Evolutionary conservation across 2,888 invertebrate genomes (phyloP).

Genomic region (Andrena bicolor): DNA sequence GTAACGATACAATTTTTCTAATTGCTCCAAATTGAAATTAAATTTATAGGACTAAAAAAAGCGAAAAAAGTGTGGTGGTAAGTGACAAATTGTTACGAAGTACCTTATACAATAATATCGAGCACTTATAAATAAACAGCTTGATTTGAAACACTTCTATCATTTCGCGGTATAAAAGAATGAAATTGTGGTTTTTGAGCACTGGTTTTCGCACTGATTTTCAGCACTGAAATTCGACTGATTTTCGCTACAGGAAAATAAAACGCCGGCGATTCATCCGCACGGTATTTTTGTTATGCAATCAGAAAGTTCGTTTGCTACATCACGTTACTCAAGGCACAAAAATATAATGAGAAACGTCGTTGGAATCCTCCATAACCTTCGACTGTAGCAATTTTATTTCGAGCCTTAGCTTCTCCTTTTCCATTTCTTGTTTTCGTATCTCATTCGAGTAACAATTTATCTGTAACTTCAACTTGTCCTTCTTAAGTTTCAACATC

Average conservation of each 20-base stretch:
- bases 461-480: conserved; percentile 85
- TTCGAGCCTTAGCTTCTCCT: conserved; percentile 81
- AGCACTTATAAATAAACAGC: background rate
- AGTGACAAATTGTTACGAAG: background rate
- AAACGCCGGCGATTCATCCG: background rate
- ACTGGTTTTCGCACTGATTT: too few relatives aligned
- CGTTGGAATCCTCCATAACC: conserved; percentile 80
- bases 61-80: conserved; percentile 2
- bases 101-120: background rate
- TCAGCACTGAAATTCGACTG: too few relatives aligned
- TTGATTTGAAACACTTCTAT: background rate
- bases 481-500: conserved; percentile 81
- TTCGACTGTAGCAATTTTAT: conserved; percentile 81
- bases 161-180: background rate
- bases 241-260: conserved; percentile 1
- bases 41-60: conserved; percentile 19
- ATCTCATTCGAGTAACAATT: conserved; percentile 79
- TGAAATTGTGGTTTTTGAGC: conserved; percentile 6
- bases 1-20: background rate
- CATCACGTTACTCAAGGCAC: conserved; percentile 76
- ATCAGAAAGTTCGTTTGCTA: background rate
- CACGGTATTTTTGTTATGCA: background rate
- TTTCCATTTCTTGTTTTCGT: conserved; percentile 80
- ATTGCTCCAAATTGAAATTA: conserved; percentile 11
- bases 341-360: conserved; percentile 82